These are phyloP conservation scores for Carettochelys insculpta DNA, from an alignment of 2,113 vertebrate species.

Conservation along the genomic window DNA sequence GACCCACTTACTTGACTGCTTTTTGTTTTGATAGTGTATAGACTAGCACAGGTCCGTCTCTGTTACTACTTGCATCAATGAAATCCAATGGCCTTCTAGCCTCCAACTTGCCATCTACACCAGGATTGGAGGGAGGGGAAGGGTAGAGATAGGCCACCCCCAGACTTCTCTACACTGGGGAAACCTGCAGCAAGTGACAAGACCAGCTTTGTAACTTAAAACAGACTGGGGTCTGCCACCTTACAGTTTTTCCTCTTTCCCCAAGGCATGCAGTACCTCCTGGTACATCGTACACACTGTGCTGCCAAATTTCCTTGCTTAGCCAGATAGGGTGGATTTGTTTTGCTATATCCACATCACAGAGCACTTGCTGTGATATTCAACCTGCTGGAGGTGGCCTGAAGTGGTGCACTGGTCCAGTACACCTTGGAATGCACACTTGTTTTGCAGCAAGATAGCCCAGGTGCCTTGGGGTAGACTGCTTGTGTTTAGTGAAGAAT, in stretches of 20 bases:
- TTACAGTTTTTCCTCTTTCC: neutral
- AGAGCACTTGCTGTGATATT: neutral
- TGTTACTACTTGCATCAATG: too few species aligned
- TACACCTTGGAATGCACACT: neutral
- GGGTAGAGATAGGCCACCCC: neutral
- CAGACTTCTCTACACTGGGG: fast-evolving
- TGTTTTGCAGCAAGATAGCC: neutral
- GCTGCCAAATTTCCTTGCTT: neutral
- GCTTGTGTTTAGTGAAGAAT: neutral
- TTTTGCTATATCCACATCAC: neutral
- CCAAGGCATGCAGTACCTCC: neutral
- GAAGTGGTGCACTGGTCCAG: neutral
- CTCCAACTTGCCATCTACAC: neutral
- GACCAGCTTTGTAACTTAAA: neutral
- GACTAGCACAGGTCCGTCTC: too few species aligned
- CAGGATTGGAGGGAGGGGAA: neutral
- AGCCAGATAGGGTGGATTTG: neutral
- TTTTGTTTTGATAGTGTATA: too few species aligned
- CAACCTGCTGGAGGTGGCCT: neutral
- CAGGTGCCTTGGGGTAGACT: neutral
- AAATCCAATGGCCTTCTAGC: neutral
- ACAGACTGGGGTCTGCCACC: neutral
- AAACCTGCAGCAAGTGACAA: neutral
- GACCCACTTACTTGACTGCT: too few species aligned
- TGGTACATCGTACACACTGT: neutral